phyloP scores from a whole-genome alignment of 1,140 invertebrate genomes.

The Drosophila nasuta region DNA sequence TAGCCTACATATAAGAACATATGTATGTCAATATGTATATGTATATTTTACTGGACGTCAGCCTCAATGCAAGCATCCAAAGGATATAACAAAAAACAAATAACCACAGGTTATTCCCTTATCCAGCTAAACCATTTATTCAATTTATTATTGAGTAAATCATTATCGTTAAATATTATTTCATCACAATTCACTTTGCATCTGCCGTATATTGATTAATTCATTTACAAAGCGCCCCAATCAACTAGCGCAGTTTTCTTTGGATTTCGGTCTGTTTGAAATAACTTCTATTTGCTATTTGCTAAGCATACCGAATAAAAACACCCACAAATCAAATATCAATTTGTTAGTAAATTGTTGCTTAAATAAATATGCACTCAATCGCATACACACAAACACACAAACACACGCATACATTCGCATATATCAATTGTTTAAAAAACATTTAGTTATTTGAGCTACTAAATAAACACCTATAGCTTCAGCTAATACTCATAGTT shows the following conservation, averaged over 20 bases:
- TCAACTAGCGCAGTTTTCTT: slow-evolving; percentile 1
- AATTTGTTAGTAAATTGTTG: slow-evolving; percentile 14
- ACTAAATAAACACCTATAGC: slow-evolving; percentile 33
- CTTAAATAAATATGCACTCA: slow-evolving; percentile 38
- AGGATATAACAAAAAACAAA: slow-evolving; percentile 22
- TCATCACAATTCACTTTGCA: slow-evolving; percentile 85
- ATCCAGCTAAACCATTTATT: slow-evolving; percentile 24
- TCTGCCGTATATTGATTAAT: slow-evolving; percentile 66
- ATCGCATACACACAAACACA: slow-evolving; percentile 31
- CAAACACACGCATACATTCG: background rate
- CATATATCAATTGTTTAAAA: slow-evolving; percentile 34
- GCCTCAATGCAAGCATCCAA: slow-evolving; percentile 13
- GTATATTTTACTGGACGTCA: slow-evolving; percentile 38
- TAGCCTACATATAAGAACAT: slow-evolving; percentile 16
- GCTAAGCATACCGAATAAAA: slow-evolving; percentile 48
- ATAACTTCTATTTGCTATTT: slow-evolving; percentile 61
- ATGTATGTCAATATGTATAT: background rate
- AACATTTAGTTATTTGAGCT: slow-evolving; percentile 38
- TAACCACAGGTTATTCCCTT: slow-evolving; percentile 14
- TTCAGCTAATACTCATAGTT: slow-evolving; percentile 6
- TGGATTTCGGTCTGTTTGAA: slow-evolving; percentile 29
- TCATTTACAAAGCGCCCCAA: slow-evolving; percentile 62
- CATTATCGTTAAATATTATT: slow-evolving; percentile 50
- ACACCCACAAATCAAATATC: slow-evolving; percentile 22
- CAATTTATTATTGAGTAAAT: slow-evolving; percentile 24